Evolutionary conservation across 2,113 vertebrate species (phyloP), one percentile per base, ranked within the genome.

Genomic region (Apistogramma diplotaenia): DNA sequence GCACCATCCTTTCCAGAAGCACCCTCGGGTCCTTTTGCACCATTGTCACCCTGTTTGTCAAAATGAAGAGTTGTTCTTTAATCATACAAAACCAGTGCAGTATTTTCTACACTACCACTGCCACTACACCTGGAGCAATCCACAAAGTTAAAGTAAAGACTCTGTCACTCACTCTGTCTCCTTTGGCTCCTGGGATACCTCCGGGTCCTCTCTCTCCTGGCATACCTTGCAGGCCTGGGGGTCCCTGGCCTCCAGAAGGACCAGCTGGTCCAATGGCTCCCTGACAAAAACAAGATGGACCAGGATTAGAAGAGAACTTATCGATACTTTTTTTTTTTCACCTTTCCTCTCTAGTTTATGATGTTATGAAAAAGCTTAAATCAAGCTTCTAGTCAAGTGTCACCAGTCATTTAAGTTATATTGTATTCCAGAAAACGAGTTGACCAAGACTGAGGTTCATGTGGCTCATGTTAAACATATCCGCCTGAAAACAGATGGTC

Each of bases 161-260:
- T 55, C 19, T 35, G 12, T 46, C 8, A 94, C 97, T 96, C 82
- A 99, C 98, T 94, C 98, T 94, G 94, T 99, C 98, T 81, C 98
- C 98, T 90, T 99, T 99, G 83, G 98, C 89, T 43, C 98, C 98
- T 0, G 96, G 71, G 3, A 99, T 99, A 2, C 98, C 98, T 8
- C 96, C 94, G 1, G 96, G 81, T 95, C 98, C 98, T 86, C 98
- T 96, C 93, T 99, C 98, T 0, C 98, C 98, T 0, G 98, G 98
- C 98, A 99, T 99, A 31, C 98, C 98, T 92, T 99, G 98, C 31
- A 99, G 95, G 51, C 98, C 98, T 0, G 97, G 96, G 58, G 97
- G 96, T 3, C 98, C 98, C 88, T 97, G 98, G 67, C 96, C 86
- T 6, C 98, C 98, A 11, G 83, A 53, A 78, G 95, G 89, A 9